Evolutionary conservation across 1,140 invertebrate species (phyloP), one percentile per base, ranked within the genome.

Genomic region (Halictus rubicundus): DNA sequence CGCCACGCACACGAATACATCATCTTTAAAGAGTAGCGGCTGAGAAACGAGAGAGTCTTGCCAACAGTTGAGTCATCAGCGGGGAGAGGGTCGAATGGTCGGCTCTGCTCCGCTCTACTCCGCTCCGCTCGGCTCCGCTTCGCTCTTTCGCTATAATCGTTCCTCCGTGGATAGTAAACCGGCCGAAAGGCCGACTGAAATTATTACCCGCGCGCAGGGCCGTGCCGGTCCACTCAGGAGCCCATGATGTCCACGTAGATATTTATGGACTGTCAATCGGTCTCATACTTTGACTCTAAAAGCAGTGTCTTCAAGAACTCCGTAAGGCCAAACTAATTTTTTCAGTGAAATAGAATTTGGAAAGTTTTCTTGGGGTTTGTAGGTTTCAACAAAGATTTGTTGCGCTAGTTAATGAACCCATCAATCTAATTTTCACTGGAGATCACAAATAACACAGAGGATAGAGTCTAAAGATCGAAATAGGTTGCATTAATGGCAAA

Each of bases 31-130:
- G 75, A 70, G 76, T 49, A 37, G 37, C 52, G 68, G 37, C n/a
- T 7, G 64, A 32, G 66, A 70, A 37, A 46, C 10, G 32, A 23
- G 77, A 49, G 78, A 74, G 42, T 49, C 39, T 79, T 79, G 78
- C 78, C 78, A 79, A 79, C 78, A 39, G 78, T 79, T 79, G 78
- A 79, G 71, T 79, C 78, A 79, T 79, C 78, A n/a, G 63, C 64
- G 69, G 23, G 39, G 68, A 71, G 60, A 49, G 54, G 49, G 16
- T 16, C 49, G 19, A 21, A 32, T 32, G 32, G 32, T 21, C 21
- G 54, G 60, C 75, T 12, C 42, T 14, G 42, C 42, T 42, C 39
- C 7, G 37, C 37, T n/a, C n/a, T n/a, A n/a, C n/a, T n/a, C n/a
- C n/a, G n/a, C n/a, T n/a, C n/a, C n/a, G n/a, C n/a, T 42, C 39